Evolutionary conservation across 2,888 invertebrate species (phyloP).

Genomic region (Ennomos quercinarius): DNA sequence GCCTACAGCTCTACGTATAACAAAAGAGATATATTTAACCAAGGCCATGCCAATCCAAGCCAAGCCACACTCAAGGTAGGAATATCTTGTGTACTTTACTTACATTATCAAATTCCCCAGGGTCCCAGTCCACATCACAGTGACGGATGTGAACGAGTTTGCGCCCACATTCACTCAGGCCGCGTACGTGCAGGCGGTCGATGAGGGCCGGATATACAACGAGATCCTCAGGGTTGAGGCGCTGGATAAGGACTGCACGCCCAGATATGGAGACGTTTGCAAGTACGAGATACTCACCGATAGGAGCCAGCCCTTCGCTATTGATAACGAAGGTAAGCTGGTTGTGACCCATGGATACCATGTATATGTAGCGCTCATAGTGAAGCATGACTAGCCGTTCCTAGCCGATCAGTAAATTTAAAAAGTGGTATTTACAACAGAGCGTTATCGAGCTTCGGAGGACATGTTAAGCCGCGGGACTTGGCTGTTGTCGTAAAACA

Average conservation of each 20-base stretch:
- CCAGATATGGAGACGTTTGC: conserved; percentile 97
- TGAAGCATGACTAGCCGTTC: background rate
- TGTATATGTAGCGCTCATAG: no score
- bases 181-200: conserved; percentile 94
- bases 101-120: conserved; percentile 71
- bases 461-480: no score
- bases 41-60: no score
- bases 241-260: conserved; percentile 97
- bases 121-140: conserved; percentile 96
- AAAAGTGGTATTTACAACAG: no score
- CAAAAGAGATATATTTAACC: no score
- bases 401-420: background rate
- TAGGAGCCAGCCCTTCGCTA: conserved; percentile 91
- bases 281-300: conserved; percentile 97
- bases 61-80: no score
- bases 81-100: background rate
- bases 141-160: conserved; percentile 98
- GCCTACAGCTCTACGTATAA: no score
- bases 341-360: no score
- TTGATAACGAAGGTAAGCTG: conserved; percentile 93
- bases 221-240: conserved; percentile 97
- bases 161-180: conserved; percentile 96
- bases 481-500: no score
- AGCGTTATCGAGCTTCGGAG: background rate
- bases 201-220: conserved; percentile 95